Evolutionary conservation across 2,797 vertebrate species (phyloP).

Genomic region (Hyperoplus lanceolatus): DNA sequence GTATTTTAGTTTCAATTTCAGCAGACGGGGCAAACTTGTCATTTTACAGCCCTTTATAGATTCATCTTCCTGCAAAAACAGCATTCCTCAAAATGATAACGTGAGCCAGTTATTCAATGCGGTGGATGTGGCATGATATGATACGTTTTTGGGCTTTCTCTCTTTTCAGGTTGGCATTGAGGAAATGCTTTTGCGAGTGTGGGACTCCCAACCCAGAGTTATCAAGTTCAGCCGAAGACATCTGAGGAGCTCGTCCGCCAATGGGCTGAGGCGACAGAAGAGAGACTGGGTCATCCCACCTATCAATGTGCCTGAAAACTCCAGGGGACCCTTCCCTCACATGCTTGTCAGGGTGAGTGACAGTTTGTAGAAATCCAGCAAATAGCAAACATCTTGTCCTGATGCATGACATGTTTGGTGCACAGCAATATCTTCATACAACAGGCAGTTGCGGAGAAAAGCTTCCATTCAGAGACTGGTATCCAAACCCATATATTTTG

Average conservation of each 20-base stretch:
- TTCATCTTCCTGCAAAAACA: slow-evolving; percentile 46
- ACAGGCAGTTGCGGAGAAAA: slow-evolving; percentile 17
- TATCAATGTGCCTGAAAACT: slow-evolving; percentile 98
- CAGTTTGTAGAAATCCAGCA: slow-evolving; percentile 32
- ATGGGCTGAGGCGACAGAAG: slow-evolving; percentile 93
- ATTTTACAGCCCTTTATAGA: slow-evolving; percentile 53
- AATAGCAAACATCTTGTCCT: slow-evolving; percentile 17
- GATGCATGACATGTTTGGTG: slow-evolving; percentile 10
- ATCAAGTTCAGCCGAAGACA: slow-evolving; percentile 90
- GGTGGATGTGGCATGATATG: slow-evolving; percentile 25
- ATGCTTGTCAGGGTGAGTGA: slow-evolving; percentile 97
- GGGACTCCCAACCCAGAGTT: slow-evolving; percentile 85
- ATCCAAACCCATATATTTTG: slow-evolving; percentile 20
- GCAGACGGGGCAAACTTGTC: slow-evolving; percentile 37
- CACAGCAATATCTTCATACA: slow-evolving; percentile 12
- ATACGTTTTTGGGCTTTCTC: slow-evolving; percentile 59
- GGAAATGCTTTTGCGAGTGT: slow-evolving; percentile 80
- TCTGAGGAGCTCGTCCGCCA: slow-evolving; percentile 82
- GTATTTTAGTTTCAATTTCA: slow-evolving; percentile 57
- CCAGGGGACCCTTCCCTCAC: slow-evolving; percentile 96
- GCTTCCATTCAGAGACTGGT: slow-evolving; percentile 17
- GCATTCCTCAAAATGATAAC: slow-evolving; percentile 37
- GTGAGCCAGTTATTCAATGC: slow-evolving; percentile 17
- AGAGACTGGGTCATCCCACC: slow-evolving; percentile 99
- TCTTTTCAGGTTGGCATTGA: slow-evolving; percentile 83